Conservation (phyloP, 2,797 vertebrate species). For the Hippoglossus hippoglossus region DNA sequence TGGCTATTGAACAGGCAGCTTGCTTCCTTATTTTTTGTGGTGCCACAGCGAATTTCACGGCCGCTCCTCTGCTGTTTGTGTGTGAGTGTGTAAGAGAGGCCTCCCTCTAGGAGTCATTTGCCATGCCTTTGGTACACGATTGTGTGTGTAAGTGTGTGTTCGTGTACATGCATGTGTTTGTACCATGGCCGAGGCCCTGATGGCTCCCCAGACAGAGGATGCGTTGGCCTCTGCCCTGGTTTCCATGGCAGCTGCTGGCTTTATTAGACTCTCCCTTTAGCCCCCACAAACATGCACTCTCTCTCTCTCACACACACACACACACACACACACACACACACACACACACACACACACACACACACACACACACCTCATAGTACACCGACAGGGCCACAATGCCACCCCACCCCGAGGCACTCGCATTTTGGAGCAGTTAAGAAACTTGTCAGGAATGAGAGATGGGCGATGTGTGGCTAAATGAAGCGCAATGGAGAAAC, state of each 20-base stretch:
- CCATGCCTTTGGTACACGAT: constrained; percentile 51
- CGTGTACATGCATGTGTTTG: constrained; percentile 42
- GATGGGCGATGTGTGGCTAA: constrained; percentile 83
- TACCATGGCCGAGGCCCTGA: constrained; percentile 60
- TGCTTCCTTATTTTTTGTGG: constrained; percentile 66
- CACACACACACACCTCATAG: constrained; percentile 63
- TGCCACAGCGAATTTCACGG: constrained; percentile 81
- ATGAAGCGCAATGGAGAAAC: constrained; percentile 87
- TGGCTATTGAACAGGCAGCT: constrained; percentile 48
- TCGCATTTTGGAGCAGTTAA: constrained; percentile 81
- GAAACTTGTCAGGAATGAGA: constrained; percentile 89
- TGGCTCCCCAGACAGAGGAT: constrained; percentile 74
- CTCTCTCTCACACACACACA: too few species aligned
- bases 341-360: constrained; percentile 15
- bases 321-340: too few species aligned
- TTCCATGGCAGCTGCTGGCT: constrained; percentile 86
- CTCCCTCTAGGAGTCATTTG: constrained; percentile 66
- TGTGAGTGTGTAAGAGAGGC: constrained; percentile 41
- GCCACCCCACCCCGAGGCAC: constrained; percentile 66
- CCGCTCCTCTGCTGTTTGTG: constrained; percentile 66
- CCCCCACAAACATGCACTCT: constrained; percentile 36
- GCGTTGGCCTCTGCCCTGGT: constrained; percentile 81
- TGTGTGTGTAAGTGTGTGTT: constrained; percentile 25
- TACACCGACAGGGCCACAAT: constrained; percentile 57
- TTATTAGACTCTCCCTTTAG: constrained; percentile 84